Conservation (phyloP, 2,113 vertebrate genomes). For the Toxotes chatareus region DNA sequence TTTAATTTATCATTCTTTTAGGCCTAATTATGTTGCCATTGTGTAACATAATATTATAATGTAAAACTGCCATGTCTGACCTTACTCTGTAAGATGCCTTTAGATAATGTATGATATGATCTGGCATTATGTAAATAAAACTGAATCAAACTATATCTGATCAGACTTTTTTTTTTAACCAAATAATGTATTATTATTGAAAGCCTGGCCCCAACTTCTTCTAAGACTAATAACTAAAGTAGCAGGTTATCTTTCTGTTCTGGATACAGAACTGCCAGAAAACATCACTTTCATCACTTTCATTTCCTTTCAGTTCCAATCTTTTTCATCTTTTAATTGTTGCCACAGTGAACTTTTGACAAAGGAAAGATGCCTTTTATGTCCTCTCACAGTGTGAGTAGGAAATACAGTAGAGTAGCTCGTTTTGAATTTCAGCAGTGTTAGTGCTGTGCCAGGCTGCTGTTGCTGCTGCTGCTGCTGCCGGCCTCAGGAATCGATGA, state of each 20-base stretch:
- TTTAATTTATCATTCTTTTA: background rate
- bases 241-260: background rate
- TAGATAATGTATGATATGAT: too few relatives aligned
- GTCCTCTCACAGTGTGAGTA: conserved; percentile 1
- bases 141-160: background rate
- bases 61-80: too few relatives aligned
- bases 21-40: background rate
- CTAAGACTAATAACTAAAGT: background rate
- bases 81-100: too few relatives aligned
- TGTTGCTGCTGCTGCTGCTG: conserved; percentile 29
- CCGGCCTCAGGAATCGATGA: conserved; percentile 74
- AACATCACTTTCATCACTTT: background rate
- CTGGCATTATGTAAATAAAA: background rate
- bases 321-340: background rate
- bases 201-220: background rate
- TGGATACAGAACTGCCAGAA: background rate
- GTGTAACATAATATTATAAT: background rate
- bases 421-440: conserved; percentile 14
- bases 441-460: conserved; percentile 33
- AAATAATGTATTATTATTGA: background rate
- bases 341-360: background rate
- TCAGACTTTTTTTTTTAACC: background rate
- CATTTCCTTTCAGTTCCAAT: background rate
- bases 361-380: background rate
- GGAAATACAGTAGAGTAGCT: conserved; percentile 16